phyloP scores from a whole-genome alignment of 64 coral and sea anemone genomes.

The Pocillopora verrucosa region DNA sequence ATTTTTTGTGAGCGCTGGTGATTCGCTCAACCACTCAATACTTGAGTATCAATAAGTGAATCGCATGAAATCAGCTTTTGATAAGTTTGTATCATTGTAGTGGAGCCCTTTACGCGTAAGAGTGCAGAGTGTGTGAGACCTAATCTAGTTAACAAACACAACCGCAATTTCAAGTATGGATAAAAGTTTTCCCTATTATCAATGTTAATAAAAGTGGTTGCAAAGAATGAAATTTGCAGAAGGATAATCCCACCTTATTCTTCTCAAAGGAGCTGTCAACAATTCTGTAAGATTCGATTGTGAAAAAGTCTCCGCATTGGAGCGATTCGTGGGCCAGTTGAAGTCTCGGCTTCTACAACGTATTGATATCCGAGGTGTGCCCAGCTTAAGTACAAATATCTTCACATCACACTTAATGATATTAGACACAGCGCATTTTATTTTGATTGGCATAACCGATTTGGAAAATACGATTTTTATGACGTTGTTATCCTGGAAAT shows the following conservation, averaged over 20 bases:
- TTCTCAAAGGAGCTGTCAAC: not conserved
- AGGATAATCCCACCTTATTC: not conserved
- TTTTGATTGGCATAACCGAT: not conserved
- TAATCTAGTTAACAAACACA: not conserved
- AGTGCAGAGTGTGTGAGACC: not conserved
- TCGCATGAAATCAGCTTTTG: slow-evolving; percentile 1
- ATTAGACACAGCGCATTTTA: slow-evolving; percentile 11
- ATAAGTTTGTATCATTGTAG: slow-evolving; percentile 37
- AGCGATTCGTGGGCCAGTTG: not conserved
- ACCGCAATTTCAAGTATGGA: not conserved
- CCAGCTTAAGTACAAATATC: slow-evolving; percentile 15
- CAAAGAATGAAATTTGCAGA: not conserved
- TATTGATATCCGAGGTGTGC: not conserved
- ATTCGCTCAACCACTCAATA: not conserved
- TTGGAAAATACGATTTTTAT: not conserved
- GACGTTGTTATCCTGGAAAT: not conserved
- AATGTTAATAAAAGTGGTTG: not conserved
- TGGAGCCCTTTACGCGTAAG: not conserved
- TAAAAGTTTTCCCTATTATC: not conserved
- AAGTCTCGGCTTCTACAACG: not conserved
- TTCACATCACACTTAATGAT: slow-evolving; percentile 30
- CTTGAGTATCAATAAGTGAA: not conserved
- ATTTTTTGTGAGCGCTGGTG: not conserved
- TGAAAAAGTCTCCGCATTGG: not conserved
- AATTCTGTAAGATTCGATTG: not conserved